Percentiles rank a stretch among this genome's conserved stretches.
Conservation (phyloP, 2,797 vertebrate genomes). For the Mormyrops attenuatus region DNA sequence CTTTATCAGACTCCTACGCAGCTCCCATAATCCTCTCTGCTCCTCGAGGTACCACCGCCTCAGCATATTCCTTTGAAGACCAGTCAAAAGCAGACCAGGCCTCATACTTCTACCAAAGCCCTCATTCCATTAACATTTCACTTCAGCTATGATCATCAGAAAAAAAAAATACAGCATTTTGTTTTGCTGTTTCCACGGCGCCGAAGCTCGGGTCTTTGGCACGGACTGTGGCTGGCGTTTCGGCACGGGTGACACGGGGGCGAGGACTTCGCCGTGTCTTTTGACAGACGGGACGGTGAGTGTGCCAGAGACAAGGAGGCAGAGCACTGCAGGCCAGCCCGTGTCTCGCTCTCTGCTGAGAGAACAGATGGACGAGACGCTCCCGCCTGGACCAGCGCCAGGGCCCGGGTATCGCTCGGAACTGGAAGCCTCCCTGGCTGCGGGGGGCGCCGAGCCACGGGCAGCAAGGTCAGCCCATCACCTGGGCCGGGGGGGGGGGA, state of each 20-base stretch:
- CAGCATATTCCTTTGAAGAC: neutral
- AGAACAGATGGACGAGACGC: slow-evolving; percentile 16
- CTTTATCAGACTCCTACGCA: neutral
- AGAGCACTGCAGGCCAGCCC: neutral
- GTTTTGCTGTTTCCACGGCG: neutral
- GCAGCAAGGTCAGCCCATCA: slow-evolving; percentile 14
- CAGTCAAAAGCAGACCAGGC: neutral
- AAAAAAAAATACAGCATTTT: neutral
- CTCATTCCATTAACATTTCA: neutral
- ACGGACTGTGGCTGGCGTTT: neutral
- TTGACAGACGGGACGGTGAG: neutral
- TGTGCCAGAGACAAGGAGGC: neutral
- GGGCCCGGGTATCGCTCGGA: slow-evolving; percentile 1
- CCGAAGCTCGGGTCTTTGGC: neutral
- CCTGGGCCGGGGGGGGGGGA: neutral
- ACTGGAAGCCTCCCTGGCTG: neutral
- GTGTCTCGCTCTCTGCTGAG: slow-evolving; percentile 5
- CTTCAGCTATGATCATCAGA: neutral
- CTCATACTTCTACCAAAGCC: neutral
- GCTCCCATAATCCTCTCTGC: neutral
- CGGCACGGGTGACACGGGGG: neutral
- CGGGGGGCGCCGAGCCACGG: neutral
- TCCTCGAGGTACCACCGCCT: neutral
- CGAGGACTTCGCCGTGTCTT: slow-evolving; percentile 7
- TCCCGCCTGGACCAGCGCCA: neutral